Conservation (phyloP, 2,888 invertebrate genomes). For the Scotopteryx bipunctaria region DNA sequence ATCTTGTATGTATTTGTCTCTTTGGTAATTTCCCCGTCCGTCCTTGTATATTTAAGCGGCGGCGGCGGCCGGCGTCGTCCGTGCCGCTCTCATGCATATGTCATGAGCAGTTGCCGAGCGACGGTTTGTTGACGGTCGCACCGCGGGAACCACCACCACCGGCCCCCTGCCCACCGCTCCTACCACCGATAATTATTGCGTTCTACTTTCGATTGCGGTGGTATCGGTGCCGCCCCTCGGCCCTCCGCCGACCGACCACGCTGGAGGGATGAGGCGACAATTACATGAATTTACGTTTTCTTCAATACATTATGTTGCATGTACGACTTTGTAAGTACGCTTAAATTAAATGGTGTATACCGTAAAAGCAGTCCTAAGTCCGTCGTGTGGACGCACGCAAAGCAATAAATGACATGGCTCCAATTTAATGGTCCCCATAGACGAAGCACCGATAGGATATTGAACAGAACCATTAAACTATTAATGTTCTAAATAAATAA, state of each 20-base stretch:
- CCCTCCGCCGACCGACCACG: constrained; percentile 39
- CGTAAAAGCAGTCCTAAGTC: constrained; percentile 69
- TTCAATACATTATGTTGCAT: constrained; percentile 65
- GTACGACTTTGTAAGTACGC: constrained; percentile 41
- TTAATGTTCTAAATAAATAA: constrained; percentile 17
- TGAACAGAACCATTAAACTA: constrained; percentile 51
- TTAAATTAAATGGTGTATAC: constrained; percentile 73
- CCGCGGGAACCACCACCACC: constrained; percentile 74
- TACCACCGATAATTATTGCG: constrained; percentile 74
- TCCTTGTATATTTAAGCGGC: constrained; percentile 79
- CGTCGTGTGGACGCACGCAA: constrained; percentile 61
- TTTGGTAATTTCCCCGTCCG: constrained; percentile 75
- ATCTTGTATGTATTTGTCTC: constrained; percentile 78
- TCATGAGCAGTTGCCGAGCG: constrained; percentile 81
- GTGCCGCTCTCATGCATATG: constrained; percentile 80
- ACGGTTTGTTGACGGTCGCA: constrained; percentile 80
- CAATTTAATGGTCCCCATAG: constrained; percentile 58
- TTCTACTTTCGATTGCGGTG: constrained; percentile 74
- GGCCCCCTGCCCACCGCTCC: constrained; percentile 50
- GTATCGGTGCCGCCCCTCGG: constrained; percentile 61
- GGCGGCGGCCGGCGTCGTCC: constrained; percentile 64
- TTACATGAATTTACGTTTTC: constrained; percentile 66
- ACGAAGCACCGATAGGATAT: constrained; percentile 51
- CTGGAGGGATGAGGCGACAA: constrained; percentile 74
- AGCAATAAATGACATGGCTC: constrained; percentile 60